phyloP scores from a whole-genome alignment of 2,888 invertebrate genomes.

The Ophraella communa region DNA sequence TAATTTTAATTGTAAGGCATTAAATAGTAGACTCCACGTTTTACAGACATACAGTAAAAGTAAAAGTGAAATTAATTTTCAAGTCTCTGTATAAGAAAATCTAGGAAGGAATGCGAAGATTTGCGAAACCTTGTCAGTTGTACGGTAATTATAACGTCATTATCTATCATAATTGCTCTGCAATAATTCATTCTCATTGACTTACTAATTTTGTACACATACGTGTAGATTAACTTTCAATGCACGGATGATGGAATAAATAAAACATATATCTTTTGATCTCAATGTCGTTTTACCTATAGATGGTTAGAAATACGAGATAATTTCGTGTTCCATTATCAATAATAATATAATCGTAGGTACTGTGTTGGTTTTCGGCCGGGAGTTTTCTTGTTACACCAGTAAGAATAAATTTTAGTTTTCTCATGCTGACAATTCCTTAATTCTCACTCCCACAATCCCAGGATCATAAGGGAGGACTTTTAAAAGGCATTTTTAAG shows the following conservation, averaged over 20 bases:
- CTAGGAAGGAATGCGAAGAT: not conserved
- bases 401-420: no score
- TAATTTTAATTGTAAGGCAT: no score
- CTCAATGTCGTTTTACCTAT: not conserved
- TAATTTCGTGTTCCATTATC: not conserved
- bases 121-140: slow-evolving; percentile 23
- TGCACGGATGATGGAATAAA: not conserved
- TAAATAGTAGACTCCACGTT: no score
- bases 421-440: no score
- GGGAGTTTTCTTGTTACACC: not conserved
- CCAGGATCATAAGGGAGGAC: no score
- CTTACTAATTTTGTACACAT: slow-evolving; percentile 24
- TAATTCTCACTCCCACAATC: no score
- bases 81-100: not conserved
- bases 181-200: slow-evolving; percentile 26
- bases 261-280: slow-evolving; percentile 2
- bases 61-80: no score
- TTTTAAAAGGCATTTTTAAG: no score
- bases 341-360: not conserved
- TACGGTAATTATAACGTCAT: slow-evolving; percentile 33
- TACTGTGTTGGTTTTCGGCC: no score
- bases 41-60: no score
- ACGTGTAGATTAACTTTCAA: slow-evolving; percentile 6
- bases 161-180: slow-evolving; percentile 26
- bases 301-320: not conserved